Percentiles rank a stretch among this genome's conserved stretches.
phyloP scores from a whole-genome alignment of 1,140 invertebrate genomes.

The Halictus rubicundus region DNA sequence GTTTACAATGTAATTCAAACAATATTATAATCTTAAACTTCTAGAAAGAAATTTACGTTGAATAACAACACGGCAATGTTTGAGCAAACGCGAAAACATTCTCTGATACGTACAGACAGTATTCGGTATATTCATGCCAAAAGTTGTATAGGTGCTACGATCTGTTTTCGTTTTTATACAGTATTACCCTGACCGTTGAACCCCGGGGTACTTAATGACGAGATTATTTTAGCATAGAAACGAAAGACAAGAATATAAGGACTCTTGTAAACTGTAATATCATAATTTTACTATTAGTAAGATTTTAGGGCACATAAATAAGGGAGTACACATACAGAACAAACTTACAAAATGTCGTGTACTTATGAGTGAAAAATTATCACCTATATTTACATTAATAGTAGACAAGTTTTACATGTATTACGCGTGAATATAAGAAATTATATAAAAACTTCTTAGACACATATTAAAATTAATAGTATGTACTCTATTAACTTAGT shows the following conservation, averaged over 20 bases:
- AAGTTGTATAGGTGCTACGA: conserved; percentile 25
- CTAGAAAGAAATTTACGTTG: conserved; percentile 4
- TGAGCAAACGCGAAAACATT: not conserved
- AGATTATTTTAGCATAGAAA: conserved; percentile 38
- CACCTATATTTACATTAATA: conserved; percentile 10
- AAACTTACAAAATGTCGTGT: not conserved
- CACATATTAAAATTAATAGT: not conserved
- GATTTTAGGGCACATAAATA: not conserved
- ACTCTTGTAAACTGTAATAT: not conserved
- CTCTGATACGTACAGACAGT: conserved; percentile 42
- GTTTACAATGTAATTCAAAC: conserved; percentile 41
- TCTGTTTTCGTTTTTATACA: conserved; percentile 44
- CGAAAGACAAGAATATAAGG: conserved; percentile 37
- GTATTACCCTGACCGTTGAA: conserved; percentile 12
- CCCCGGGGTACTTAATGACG: conserved; percentile 29
- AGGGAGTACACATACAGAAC: not conserved
- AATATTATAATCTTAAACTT: conserved; percentile 22
- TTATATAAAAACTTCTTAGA: not conserved
- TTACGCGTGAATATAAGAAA: not conserved
- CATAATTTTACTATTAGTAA: conserved; percentile 10
- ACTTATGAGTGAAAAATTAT: not conserved
- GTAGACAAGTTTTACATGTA: conserved; percentile 10
- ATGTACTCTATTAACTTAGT: conserved; percentile 14
- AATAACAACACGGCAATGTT: conserved; percentile 1
- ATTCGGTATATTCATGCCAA: conserved; percentile 55